Conservation (phyloP, 2,113 vertebrate species). For the Callipepla californica region DNA sequence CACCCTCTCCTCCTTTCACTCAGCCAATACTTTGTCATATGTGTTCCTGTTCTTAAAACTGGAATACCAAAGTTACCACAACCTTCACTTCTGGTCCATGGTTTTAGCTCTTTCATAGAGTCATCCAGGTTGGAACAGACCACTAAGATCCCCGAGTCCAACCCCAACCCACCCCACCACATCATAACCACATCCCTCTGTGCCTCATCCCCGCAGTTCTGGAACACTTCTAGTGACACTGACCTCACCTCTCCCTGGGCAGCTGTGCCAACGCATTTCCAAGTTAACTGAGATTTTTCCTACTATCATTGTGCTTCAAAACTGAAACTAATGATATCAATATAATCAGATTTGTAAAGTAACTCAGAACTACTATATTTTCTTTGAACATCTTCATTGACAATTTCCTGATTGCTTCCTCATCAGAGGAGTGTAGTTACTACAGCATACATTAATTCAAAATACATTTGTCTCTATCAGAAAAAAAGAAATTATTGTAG, state of each 20-base stretch:
- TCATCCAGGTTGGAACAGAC: too few species aligned
- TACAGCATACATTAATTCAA: neutral
- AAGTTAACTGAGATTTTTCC: too few species aligned
- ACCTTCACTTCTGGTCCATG: rapidly evolving
- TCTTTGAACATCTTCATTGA: neutral
- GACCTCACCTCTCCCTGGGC: too few species aligned
- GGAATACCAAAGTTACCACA: neutral
- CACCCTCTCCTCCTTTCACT: too few species aligned
- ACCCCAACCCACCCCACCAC: too few species aligned
- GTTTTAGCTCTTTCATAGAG: neutral
- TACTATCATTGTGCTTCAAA: neutral
- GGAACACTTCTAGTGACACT: too few species aligned
- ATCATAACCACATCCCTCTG: too few species aligned
- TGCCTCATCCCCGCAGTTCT: too few species aligned
- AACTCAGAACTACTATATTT: neutral
- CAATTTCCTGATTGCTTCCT: neutral
- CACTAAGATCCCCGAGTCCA: too few species aligned
- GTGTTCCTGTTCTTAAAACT: neutral
- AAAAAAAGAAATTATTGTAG: neutral
- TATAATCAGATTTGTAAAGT: neutral
- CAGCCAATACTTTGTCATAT: neutral
- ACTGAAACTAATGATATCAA: neutral
- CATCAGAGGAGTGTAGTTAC: neutral
- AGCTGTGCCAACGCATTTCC: too few species aligned
- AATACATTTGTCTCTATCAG: neutral